phyloP scores from a whole-genome alignment of 2,113 vertebrate species.

The Loxodonta africana region DNA sequence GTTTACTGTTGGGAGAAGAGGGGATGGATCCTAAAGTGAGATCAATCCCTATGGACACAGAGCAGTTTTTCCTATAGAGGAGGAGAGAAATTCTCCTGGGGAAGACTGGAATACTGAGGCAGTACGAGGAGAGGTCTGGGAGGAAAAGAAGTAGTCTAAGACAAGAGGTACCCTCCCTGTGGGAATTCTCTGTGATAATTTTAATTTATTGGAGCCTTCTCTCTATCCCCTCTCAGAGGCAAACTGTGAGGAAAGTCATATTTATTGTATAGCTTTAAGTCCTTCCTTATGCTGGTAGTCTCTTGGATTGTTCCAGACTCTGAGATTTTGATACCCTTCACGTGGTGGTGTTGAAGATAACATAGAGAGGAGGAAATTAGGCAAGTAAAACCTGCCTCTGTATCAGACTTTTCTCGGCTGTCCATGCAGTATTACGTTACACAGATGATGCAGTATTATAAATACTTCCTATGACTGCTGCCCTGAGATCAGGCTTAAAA shows the following conservation, averaged over 20 bases:
- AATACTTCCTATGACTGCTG: neutral
- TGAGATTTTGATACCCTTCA: neutral
- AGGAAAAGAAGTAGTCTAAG: neutral
- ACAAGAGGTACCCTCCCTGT: neutral
- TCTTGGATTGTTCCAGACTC: neutral
- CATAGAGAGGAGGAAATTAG: neutral
- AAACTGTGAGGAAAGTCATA: neutral
- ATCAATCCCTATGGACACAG: neutral
- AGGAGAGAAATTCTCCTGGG: neutral
- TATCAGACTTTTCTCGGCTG: neutral
- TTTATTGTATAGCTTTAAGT: neutral
- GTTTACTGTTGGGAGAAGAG: neutral
- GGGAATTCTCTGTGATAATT: neutral
- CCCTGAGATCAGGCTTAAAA: too few relatives aligned
- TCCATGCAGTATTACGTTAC: neutral
- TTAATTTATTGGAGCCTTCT: neutral
- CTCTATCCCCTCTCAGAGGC: neutral
- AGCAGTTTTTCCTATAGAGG: neutral
- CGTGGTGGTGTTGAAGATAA: neutral
- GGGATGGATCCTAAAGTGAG: neutral
- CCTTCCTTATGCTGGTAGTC: neutral
- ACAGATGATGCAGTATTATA: neutral
- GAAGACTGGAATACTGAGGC: neutral
- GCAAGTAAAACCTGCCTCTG: neutral
- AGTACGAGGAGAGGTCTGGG: neutral